Percentiles rank a stretch among this genome's conserved stretches.
phyloP scores from a whole-genome alignment of 2,888 invertebrate species.

The Lithophane leautieri region DNA sequence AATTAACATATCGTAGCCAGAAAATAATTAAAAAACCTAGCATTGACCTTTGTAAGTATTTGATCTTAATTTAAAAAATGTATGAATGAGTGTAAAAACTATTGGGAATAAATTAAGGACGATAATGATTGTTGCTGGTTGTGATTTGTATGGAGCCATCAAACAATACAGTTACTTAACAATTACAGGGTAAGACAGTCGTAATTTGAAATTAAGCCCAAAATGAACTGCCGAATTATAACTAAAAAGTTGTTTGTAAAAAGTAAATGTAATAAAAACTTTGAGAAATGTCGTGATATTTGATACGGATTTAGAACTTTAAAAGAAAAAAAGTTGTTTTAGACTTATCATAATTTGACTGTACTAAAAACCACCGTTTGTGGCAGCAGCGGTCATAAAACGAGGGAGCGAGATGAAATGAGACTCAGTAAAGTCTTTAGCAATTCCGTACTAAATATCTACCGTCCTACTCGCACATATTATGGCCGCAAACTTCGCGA shows the following conservation, averaged over 20 bases:
- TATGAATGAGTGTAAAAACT: constrained; percentile 31
- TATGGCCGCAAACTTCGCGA: background rate
- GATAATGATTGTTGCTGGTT: constrained; percentile 51
- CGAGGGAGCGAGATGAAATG: background rate
- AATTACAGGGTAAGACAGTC: constrained; percentile 62
- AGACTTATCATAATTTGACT: constrained; percentile 39
- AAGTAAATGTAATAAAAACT: constrained; percentile 22
- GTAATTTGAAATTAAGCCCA: constrained; percentile 45
- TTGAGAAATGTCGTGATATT: constrained; percentile 32
- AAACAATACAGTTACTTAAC: constrained; percentile 56
- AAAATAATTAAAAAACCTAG: constrained; percentile 5
- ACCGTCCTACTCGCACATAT: background rate
- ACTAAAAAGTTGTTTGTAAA: constrained; percentile 29
- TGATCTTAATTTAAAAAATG: constrained; percentile 8
- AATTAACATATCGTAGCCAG: constrained; percentile 25
- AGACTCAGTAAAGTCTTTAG: background rate
- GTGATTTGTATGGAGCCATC: constrained; percentile 51
- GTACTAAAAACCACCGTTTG: background rate
- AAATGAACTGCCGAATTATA: constrained; percentile 45
- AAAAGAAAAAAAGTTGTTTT: constrained; percentile 43
- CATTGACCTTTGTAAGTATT: constrained; percentile 31
- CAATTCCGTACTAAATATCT: background rate
- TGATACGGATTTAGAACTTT: background rate
- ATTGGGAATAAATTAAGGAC: constrained; percentile 20
- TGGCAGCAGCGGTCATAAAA: background rate